Evolutionary conservation across 2,888 invertebrate species (phyloP).

Genomic region (Heliconius aoede): DNA sequence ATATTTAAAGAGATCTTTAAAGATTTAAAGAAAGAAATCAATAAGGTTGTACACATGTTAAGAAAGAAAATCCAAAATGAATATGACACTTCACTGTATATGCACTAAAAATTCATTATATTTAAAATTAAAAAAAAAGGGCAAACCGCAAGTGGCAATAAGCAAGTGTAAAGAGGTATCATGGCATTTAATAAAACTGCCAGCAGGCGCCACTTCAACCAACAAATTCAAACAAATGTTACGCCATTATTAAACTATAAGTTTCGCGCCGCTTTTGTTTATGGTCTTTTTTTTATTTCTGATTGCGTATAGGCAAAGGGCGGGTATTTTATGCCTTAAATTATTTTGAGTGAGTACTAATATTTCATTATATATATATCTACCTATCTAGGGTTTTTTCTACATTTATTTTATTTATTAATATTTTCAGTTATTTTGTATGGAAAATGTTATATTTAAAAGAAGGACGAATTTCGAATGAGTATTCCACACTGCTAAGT

Average conservation of each 20-base stretch:
- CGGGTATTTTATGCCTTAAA: neutral
- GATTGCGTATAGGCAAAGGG: constrained; percentile 7
- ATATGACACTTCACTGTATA: neutral
- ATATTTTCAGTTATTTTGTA: neutral
- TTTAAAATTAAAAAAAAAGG: constrained; percentile 36
- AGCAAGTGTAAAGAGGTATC: constrained; percentile 53
- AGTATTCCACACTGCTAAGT: too few relatives aligned
- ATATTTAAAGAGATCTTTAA: too few relatives aligned
- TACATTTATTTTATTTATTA: neutral
- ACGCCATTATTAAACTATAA: constrained; percentile 56
- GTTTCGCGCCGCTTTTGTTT: constrained; percentile 46
- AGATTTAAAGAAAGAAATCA: too few relatives aligned
- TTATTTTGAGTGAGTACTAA: neutral
- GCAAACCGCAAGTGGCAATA: constrained; percentile 46
- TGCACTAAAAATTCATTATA: neutral
- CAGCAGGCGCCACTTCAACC: constrained; percentile 69
- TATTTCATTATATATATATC: neutral
- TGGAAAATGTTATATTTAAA: too few relatives aligned
- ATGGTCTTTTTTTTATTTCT: constrained; percentile 32
- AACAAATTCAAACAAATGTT: constrained; percentile 69
- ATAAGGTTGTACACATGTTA: too few relatives aligned
- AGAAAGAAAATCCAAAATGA: neutral
- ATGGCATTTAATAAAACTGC: constrained; percentile 67
- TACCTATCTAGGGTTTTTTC: neutral
- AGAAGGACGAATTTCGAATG: too few relatives aligned